Percentiles rank a stretch among this genome's conserved stretches.
These are phyloP conservation scores for Ctenomys sociabilis DNA, from an alignment of 2,113 vertebrate species.

Conservation along the genomic window DNA sequence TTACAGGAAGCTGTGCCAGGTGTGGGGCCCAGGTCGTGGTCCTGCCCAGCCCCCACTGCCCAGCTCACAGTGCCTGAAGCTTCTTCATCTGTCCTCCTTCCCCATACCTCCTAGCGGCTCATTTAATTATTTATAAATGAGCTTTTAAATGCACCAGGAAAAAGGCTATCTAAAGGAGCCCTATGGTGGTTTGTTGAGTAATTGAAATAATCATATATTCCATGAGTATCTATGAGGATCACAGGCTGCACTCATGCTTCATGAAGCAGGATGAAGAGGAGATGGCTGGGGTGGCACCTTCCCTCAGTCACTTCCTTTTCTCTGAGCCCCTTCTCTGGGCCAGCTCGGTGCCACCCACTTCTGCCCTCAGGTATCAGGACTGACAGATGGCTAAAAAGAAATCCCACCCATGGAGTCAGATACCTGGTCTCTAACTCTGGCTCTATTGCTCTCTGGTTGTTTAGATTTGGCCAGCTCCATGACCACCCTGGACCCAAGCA, in stretches of 20 bases:
- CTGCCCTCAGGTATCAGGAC: background rate
- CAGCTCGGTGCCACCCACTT: background rate
- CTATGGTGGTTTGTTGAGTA: slow-evolving; percentile 73
- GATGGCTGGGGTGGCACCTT: background rate
- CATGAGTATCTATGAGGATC: slow-evolving; percentile 61
- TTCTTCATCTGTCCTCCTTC: background rate
- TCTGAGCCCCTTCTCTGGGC: background rate
- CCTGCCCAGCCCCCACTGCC: background rate
- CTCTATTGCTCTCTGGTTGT: background rate
- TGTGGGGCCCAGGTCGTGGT: background rate
- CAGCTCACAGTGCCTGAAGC: background rate
- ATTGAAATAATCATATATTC: slow-evolving; percentile 81
- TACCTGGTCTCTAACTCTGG: background rate
- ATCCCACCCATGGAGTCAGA: background rate
- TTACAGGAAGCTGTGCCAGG: background rate
- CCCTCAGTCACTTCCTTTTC: background rate
- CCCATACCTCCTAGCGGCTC: slow-evolving; percentile 63
- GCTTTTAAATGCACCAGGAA: slow-evolving; percentile 73
- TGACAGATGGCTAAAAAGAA: background rate
- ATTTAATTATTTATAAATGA: slow-evolving; percentile 80
- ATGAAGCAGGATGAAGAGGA: background rate
- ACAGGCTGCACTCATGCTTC: background rate
- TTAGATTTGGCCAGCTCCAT: background rate
- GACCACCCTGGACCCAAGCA: background rate
- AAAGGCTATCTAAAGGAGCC: slow-evolving; percentile 72